Evolutionary conservation across 2,888 invertebrate genomes (phyloP), one percentile per base, ranked within the genome.

Genomic region (Dicycla oo): DNA sequence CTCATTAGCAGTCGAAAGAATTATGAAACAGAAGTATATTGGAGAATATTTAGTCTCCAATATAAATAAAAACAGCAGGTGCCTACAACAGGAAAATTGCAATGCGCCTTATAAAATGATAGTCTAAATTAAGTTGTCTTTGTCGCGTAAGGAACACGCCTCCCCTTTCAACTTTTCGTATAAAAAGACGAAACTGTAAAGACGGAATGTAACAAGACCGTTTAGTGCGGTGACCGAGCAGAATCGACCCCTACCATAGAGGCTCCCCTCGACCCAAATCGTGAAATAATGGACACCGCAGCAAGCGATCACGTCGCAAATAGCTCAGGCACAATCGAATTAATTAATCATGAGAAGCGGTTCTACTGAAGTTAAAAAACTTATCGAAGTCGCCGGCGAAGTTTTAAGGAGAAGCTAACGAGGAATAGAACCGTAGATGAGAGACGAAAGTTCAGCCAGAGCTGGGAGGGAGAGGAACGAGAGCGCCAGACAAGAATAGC

Each of bases 341-440:
- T 95, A 95, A 96, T 96, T 96, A 95, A 95, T 96, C 95, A 95
- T 92, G 91, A 92, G 91, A 92, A 91, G 89, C 91, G 89, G 92
- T 92, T 91, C 87, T 87, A 76, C 86, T 88, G 75, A 91, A 95
- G 94, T 95, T 94, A 94, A 95, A 95, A 96, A 95, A 94, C 92
- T 94, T 94, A 90, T 91, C 90, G 90, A 87, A 93, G 90, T 91
- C 89, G 83, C 89, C 86, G 92, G 75, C 87, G 81, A 95, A 96
- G 93, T 95, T 96, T 95, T 93, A 92, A 94, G 94, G 93, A 93
- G 94, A 94, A 94, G 92, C 94, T 95, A 95, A 95, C 94, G 94
- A 96, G 94, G 92, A 95, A 92, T 92, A 90, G 93, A 90, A 90
- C 90, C 88, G 90, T 86, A 87, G 94, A 92, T 90, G 91, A 91